Evolutionary conservation across 92 coral and sea anemone species (phyloP), one percentile per base, ranked within the genome.

Genomic region (Palythoa grandis): DNA sequence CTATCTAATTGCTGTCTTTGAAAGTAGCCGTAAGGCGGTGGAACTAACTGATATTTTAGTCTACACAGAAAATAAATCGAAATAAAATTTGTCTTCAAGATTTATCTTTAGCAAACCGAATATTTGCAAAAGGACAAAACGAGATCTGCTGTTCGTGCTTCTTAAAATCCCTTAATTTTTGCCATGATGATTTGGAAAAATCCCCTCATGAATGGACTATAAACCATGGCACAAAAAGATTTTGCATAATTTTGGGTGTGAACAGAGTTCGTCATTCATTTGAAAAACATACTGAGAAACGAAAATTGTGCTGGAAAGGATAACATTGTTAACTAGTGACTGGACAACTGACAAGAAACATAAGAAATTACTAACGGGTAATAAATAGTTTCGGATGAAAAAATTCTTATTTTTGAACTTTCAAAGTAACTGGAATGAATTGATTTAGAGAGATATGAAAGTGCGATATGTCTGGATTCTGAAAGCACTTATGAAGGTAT

Each of bases 201-300:
- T 56, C 11, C 19, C 19, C 16, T 63, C 69, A 0, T 0, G 7
- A 4, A 63, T 4, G 69, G 22, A 20, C 22, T 5, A 63, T 24
- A 19, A 63, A 23, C 69, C 19, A 63, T 63, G 23, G 10, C 8
- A 63, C 10, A 19, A 63, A 63, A 63, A 43, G 50, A 43, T 7
- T 20, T 63, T n/a, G 69, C 69, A 56, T 63, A 19, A 19, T 63
- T 63, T 63, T n/a, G 69, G 69, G 69, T 63, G 69, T 63, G 69
- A 19, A 29, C 69, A 63, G 9, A 63, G 25, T 7, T 2, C 22
- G 17, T 16, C 20, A 1, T 4, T 16, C 69, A 63, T 63, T 63
- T 63, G 25, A 63, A 63, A 60, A 19, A 1, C 2, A 16, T 22
- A 60, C 66, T 60, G 4, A 22, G 7, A 16, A 16, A 63, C 20